Conservation (phyloP, 2,113 vertebrate genomes). For the Megaceryle torquata region DNA sequence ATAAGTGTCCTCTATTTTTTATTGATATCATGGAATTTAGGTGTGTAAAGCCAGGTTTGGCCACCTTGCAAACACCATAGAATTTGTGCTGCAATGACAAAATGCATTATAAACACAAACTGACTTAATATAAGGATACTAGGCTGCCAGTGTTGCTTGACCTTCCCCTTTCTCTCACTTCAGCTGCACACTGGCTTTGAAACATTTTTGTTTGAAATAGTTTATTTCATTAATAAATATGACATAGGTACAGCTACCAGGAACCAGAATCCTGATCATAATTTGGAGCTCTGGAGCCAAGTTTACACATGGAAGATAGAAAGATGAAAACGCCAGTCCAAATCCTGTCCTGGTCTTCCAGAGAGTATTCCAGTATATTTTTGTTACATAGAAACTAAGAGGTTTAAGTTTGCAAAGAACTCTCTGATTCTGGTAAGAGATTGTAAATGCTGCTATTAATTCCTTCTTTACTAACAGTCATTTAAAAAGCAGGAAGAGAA, state of each 20-base stretch:
- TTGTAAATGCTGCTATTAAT: neutral
- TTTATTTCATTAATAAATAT: neutral
- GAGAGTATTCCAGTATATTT: neutral
- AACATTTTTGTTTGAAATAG: neutral
- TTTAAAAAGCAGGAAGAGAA: neutral
- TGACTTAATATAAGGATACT: neutral
- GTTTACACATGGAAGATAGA: neutral
- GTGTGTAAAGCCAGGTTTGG: neutral
- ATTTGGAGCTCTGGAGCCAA: neutral
- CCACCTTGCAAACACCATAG: neutral
- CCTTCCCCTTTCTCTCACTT: neutral
- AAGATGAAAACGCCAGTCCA: neutral
- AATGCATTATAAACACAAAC: neutral
- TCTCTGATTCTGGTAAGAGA: neutral
- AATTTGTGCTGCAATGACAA: neutral
- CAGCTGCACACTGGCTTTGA: neutral
- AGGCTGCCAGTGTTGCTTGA: neutral
- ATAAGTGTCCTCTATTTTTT: neutral
- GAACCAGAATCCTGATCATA: neutral
- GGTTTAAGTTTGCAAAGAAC: neutral
- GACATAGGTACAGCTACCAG: accelerated
- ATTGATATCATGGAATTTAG: neutral
- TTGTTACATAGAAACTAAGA: neutral
- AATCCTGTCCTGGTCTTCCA: neutral
- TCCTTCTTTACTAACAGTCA: neutral